A percentile compares a stretch with the other conserved stretches of the same genome.
Conservation (phyloP, 2,888 invertebrate species). For the Bellardia pandia region DNA sequence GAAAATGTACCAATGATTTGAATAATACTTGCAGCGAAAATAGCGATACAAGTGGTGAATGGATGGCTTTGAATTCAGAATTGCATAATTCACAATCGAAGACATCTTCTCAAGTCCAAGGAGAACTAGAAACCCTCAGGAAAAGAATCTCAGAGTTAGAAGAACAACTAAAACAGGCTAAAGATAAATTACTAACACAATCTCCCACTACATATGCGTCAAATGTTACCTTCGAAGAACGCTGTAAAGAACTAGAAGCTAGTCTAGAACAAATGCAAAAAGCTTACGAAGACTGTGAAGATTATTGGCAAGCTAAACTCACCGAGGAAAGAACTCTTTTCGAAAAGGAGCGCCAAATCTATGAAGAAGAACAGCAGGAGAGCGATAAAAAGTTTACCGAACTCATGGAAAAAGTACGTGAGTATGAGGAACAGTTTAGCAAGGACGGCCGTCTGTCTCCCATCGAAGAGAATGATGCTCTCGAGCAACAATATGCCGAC, state of each 20-base stretch:
- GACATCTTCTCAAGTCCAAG: slow-evolving; percentile 57
- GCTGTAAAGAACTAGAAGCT: slow-evolving; percentile 88
- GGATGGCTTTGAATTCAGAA: slow-evolving; percentile 84
- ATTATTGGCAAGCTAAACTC: slow-evolving; percentile 93
- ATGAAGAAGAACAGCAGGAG: slow-evolving; percentile 89
- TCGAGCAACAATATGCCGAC: slow-evolving; percentile 90
- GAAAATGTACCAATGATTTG: slow-evolving; percentile 85
- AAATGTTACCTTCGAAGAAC: slow-evolving; percentile 81
- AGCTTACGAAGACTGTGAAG: slow-evolving; percentile 94
- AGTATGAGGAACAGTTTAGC: slow-evolving; percentile 91
- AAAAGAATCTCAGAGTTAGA: slow-evolving; percentile 80
- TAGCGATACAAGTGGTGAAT: slow-evolving; percentile 83
- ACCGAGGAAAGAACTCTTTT: slow-evolving; percentile 90
- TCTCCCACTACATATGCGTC: slow-evolving; percentile 17
- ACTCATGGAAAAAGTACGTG: slow-evolving; percentile 90
- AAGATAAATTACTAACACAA: slow-evolving; percentile 39
- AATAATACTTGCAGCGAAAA: slow-evolving; percentile 83
- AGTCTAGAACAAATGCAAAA: slow-evolving; percentile 90
- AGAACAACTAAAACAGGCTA: slow-evolving; percentile 77
- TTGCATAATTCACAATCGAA: slow-evolving; percentile 76
- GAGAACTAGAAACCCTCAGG: slow-evolving; percentile 78
- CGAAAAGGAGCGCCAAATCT: slow-evolving; percentile 88
- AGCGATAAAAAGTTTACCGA: slow-evolving; percentile 91
- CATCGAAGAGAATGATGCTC: slow-evolving; percentile 90
- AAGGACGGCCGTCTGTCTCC: slow-evolving; percentile 87